Evolutionary conservation across 1,140 invertebrate species (phyloP).

Genomic region (Camponotus vicinus): DNA sequence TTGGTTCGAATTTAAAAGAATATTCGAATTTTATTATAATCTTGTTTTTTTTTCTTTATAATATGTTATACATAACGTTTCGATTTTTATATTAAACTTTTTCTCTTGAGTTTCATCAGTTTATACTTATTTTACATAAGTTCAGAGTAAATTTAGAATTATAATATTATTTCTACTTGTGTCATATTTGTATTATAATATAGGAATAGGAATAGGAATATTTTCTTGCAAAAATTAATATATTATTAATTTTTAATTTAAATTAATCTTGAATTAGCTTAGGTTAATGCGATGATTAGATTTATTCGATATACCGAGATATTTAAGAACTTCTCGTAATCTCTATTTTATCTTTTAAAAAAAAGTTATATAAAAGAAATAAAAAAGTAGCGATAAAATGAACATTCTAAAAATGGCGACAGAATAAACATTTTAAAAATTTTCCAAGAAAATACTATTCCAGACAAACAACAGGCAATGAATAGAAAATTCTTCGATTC

Average conservation of each 20-base stretch:
- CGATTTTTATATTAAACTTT: too few species aligned
- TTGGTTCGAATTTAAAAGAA: background rate
- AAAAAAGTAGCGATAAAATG: background rate
- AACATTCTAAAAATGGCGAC: background rate
- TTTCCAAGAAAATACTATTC: constrained; percentile 22
- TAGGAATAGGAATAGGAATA: background rate
- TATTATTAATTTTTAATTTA: too few species aligned
- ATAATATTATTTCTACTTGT: background rate
- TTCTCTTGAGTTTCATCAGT: too few species aligned
- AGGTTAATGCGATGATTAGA: too few species aligned
- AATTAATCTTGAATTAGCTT: too few species aligned
- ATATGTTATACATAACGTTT: too few species aligned
- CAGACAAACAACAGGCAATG: background rate
- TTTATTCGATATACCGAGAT: too few species aligned
- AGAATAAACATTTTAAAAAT: background rate
- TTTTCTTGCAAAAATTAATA: too few species aligned
- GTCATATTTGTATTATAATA: background rate
- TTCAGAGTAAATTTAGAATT: too few species aligned
- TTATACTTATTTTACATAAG: too few species aligned
- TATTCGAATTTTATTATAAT: background rate
- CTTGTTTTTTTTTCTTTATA: too few species aligned
- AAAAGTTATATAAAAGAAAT: background rate
- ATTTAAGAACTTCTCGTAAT: background rate
- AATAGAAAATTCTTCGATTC: constrained; percentile 33
- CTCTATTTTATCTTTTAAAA: background rate